phyloP scores from a whole-genome alignment of 2,797 vertebrate genomes.

The Microchirus variegatus region DNA sequence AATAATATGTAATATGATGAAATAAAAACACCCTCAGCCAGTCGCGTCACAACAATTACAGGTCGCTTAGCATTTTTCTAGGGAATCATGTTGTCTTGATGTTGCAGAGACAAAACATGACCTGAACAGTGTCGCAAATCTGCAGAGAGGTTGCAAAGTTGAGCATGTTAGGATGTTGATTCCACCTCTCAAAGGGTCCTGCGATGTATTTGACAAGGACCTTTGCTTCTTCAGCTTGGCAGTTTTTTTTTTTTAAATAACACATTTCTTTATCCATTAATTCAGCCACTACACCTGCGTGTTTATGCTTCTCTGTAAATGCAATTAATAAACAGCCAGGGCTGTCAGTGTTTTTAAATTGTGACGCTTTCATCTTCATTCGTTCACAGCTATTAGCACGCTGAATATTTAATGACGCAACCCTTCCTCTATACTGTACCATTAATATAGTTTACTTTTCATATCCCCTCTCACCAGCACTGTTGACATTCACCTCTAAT shows the following conservation, averaged over 20 bases:
- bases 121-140: neutral
- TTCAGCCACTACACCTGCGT: slow-evolving; percentile 15
- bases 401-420: slow-evolving; percentile 49
- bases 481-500: slow-evolving; percentile 51
- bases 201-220: neutral
- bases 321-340: slow-evolving; percentile 29
- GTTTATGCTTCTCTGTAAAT: slow-evolving; percentile 32
- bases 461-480: slow-evolving; percentile 33
- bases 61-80: too few relatives aligned
- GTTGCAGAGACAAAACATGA: neutral
- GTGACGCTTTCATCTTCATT: slow-evolving; percentile 15
- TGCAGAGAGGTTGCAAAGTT: neutral
- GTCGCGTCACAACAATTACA: neutral
- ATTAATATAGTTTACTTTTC: slow-evolving; percentile 34
- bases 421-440: slow-evolving; percentile 24
- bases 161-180: neutral
- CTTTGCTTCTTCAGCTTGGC: slow-evolving; percentile 13
- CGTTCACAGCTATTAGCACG: slow-evolving; percentile 32
- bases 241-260: slow-evolving; percentile 5
- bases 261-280: slow-evolving; percentile 21
- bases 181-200: neutral
- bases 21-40: neutral
- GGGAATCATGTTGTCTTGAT: neutral
- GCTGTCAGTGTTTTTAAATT: slow-evolving; percentile 44
- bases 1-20: neutral